These are phyloP conservation scores for Pangasius djambal DNA, from an alignment of 2,797 vertebrate genomes.

Conservation along the genomic window DNA sequence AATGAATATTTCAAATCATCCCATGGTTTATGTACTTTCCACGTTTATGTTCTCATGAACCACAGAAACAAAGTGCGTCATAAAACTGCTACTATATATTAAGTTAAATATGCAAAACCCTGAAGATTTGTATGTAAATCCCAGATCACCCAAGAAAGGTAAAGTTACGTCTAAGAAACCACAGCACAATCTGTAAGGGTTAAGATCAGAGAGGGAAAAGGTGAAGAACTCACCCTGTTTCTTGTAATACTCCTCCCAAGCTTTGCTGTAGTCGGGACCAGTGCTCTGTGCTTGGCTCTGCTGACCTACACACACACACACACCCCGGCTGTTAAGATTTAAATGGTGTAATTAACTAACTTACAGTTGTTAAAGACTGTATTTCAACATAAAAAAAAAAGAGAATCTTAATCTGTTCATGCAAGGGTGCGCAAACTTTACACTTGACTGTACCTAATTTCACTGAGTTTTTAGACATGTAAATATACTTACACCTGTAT, in stretches of 20 bases:
- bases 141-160: not conserved
- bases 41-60: not conserved
- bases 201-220: not conserved
- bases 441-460: not conserved
- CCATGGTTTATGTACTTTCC: too few species aligned
- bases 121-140: not conserved
- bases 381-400: not conserved
- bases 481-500: not conserved
- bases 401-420: not conserved
- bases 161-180: not conserved
- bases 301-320: slow-evolving; percentile 79
- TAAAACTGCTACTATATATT: not conserved
- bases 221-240: slow-evolving; percentile 84
- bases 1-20: not conserved
- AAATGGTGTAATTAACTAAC: not conserved
- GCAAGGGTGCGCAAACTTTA: not conserved
- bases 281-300: slow-evolving; percentile 91
- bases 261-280: slow-evolving; percentile 92
- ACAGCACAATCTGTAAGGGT: too few species aligned
- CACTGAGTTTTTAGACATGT: not conserved
- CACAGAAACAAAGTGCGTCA: not conserved
- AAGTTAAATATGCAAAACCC: too few species aligned
- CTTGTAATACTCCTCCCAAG: slow-evolving; percentile 94
- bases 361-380: not conserved
- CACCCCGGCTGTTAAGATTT: not conserved